Conservation (phyloP, 2,113 vertebrate species). For the Semnornis frantzii region DNA sequence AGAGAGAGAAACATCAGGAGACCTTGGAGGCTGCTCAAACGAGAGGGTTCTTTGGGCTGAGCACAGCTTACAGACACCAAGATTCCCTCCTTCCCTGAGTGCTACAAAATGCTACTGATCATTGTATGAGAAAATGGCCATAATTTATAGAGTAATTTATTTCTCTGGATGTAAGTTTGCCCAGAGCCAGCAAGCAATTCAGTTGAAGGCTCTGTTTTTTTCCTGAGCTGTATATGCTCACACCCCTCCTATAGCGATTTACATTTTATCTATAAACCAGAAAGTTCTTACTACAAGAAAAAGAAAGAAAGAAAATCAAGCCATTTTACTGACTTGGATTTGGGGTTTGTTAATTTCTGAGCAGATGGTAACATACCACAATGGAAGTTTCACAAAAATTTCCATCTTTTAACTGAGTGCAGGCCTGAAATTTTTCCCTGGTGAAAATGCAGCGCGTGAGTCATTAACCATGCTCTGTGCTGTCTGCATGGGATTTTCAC, state of each 20-base stretch:
- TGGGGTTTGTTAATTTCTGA: slow-evolving; percentile 47
- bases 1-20: slow-evolving; percentile 27
- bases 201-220: neutral
- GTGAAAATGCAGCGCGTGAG: slow-evolving; percentile 55
- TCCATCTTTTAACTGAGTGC: slow-evolving; percentile 69
- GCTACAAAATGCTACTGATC: neutral
- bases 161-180: neutral
- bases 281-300: slow-evolving; percentile 38
- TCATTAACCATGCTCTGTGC: slow-evolving; percentile 43
- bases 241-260: neutral
- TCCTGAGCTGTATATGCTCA: neutral
- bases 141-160: neutral
- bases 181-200: neutral
- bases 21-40: slow-evolving; percentile 4
- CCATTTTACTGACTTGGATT: slow-evolving; percentile 9
- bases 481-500: slow-evolving; percentile 68
- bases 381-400: slow-evolving; percentile 71
- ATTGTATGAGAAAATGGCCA: neutral
- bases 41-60: neutral
- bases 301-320: neutral
- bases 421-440: slow-evolving; percentile 66
- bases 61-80: neutral
- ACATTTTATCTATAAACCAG: slow-evolving; percentile 19
- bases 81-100: neutral
- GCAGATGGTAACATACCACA: slow-evolving; percentile 66